phyloP scores from a whole-genome alignment of 2,888 invertebrate genomes.

The Eilema caniola region DNA sequence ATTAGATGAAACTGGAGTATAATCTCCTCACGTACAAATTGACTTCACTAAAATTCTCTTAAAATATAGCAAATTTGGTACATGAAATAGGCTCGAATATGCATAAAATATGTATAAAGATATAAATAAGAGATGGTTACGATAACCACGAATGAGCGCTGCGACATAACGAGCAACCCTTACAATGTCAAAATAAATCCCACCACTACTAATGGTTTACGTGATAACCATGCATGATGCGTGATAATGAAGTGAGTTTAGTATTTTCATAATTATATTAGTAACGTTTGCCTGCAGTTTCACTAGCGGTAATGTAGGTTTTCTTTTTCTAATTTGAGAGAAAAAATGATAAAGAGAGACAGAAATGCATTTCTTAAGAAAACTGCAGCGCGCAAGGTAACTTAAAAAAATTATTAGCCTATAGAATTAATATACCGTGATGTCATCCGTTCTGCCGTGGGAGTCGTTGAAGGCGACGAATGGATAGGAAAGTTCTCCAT shows the following conservation, averaged over 20 bases:
- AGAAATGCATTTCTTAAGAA: too few species aligned
- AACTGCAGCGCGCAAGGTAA: too few species aligned
- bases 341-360: too few species aligned
- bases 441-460: too few species aligned
- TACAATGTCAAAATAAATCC: slow-evolving; percentile 22
- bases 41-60: not conserved
- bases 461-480: too few species aligned
- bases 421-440: too few species aligned
- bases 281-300: too few species aligned
- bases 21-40: not conserved
- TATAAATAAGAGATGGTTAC: slow-evolving; percentile 16
- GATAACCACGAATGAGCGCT: slow-evolving; percentile 21
- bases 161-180: slow-evolving; percentile 17
- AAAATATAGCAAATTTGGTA: not conserved
- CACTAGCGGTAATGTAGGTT: too few species aligned
- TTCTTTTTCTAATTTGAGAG: too few species aligned
- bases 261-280: too few species aligned
- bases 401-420: too few species aligned
- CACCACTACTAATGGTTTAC: slow-evolving; percentile 14
- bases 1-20: not conserved
- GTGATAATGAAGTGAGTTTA: slow-evolving; percentile 9
- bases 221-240: not conserved
- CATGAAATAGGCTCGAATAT: not conserved
- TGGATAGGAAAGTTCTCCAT: too few species aligned
- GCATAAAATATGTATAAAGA: slow-evolving; percentile 9